Evolutionary conservation across 2,888 invertebrate genomes (phyloP).

Genomic region (Tortricodes alternella): DNA sequence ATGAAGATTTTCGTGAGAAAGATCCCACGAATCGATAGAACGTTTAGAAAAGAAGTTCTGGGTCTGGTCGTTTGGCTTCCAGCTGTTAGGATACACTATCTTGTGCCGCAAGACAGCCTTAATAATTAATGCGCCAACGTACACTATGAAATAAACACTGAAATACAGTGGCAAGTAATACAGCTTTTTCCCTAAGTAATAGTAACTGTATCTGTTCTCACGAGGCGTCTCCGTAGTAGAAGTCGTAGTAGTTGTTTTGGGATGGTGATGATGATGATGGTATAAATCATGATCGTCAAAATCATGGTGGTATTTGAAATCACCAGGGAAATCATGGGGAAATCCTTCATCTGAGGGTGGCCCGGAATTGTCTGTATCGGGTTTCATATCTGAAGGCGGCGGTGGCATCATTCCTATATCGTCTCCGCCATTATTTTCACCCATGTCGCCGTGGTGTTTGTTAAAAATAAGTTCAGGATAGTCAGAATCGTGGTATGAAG

Average conservation of each 20-base stretch:
- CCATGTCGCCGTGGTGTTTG: slow-evolving; percentile 52
- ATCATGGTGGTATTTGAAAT: slow-evolving; percentile 67
- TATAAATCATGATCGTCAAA: slow-evolving; percentile 65
- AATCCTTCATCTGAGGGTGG: slow-evolving; percentile 63
- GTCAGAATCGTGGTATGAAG: slow-evolving; percentile 52
- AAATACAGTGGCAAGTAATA: slow-evolving; percentile 90
- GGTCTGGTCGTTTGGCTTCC: slow-evolving; percentile 67
- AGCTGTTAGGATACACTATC: slow-evolving; percentile 84
- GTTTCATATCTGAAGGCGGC: slow-evolving; percentile 48
- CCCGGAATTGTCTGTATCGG: slow-evolving; percentile 47
- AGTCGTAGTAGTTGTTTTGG: slow-evolving; percentile 66
- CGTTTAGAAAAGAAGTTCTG: slow-evolving; percentile 70
- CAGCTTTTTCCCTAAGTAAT: slow-evolving; percentile 88
- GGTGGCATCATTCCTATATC: slow-evolving; percentile 66
- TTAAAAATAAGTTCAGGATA: slow-evolving; percentile 65
- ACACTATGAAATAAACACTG: slow-evolving; percentile 87
- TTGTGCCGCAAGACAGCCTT: slow-evolving; percentile 89
- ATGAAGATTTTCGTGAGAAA: slow-evolving; percentile 74
- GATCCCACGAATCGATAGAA: slow-evolving; percentile 70
- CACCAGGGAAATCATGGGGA: slow-evolving; percentile 72
- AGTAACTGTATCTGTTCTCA: slow-evolving; percentile 87
- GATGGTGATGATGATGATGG: slow-evolving; percentile 60
- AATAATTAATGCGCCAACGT: slow-evolving; percentile 87
- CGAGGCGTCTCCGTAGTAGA: slow-evolving; percentile 80
- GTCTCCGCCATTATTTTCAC: slow-evolving; percentile 46